Conservation (phyloP, 2,888 invertebrate species). For the Tridacna crocea region DNA sequence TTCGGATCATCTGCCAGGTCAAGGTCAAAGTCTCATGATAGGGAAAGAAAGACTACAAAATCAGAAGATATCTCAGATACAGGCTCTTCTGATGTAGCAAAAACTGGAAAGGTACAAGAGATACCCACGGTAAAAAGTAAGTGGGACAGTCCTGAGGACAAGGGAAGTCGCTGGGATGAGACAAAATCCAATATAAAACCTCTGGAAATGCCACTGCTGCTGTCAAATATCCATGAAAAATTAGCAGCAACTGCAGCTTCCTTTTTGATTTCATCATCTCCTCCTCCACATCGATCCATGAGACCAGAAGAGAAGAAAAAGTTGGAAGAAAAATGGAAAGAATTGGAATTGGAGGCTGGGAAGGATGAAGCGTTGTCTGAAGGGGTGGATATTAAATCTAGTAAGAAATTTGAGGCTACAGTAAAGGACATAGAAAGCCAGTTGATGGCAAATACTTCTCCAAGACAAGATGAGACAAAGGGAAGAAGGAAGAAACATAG, state of each 20-base stretch:
- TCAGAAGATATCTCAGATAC: background rate
- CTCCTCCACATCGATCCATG: constrained; percentile 59
- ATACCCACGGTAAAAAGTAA: constrained; percentile 47
- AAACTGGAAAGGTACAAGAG: background rate
- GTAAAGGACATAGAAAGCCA: background rate
- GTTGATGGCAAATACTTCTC: background rate
- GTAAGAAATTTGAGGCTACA: background rate
- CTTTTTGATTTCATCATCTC: constrained; percentile 45
- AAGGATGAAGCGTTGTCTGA: background rate
- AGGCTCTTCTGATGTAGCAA: background rate
- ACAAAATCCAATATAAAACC: background rate
- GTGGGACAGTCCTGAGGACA: constrained; percentile 63
- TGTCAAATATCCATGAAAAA: constrained; percentile 35
- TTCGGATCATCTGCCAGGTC: background rate
- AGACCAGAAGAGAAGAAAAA: constrained; percentile 58
- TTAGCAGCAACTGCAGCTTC: constrained; percentile 18
- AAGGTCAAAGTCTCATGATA: constrained; percentile 32
- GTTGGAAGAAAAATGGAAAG: constrained; percentile 56
- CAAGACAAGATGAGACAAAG: background rate
- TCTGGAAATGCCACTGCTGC: constrained; percentile 27
- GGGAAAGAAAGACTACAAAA: constrained; percentile 2
- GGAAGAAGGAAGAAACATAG: constrained; percentile 8
- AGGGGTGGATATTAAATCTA: background rate
- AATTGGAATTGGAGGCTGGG: constrained; percentile 19
- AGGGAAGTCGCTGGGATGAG: constrained; percentile 54